Evolutionary conservation across 2,797 vertebrate species (phyloP).

Genomic region (Phylloscopus collybita): DNA sequence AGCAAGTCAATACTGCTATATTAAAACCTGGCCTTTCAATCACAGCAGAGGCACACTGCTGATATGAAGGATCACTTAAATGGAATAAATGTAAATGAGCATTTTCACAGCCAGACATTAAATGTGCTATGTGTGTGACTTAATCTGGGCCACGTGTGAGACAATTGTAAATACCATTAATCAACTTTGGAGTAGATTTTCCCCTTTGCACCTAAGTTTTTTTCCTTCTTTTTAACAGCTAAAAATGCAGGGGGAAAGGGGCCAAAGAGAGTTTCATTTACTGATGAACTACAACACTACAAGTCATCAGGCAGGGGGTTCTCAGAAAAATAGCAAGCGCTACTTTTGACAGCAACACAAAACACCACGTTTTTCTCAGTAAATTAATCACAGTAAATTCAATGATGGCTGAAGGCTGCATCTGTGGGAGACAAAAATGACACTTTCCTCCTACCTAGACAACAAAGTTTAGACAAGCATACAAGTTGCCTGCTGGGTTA

Average conservation of each 20-base stretch:
- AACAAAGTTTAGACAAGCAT: not conserved
- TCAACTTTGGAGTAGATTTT: not conserved
- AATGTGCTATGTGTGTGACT: not conserved
- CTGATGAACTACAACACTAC: not conserved
- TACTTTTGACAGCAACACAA: not conserved
- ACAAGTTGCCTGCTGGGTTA: not conserved
- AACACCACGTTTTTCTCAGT: not conserved
- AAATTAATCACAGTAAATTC: conserved; percentile 11
- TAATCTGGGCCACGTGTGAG: not conserved
- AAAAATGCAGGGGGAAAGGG: not conserved
- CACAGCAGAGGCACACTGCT: not conserved
- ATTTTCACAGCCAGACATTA: not conserved
- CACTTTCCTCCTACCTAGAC: not conserved
- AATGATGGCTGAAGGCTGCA: not conserved
- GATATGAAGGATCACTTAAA: not conserved
- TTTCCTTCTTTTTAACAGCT: not conserved
- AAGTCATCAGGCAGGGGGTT: not conserved
- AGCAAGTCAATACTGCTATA: not conserved
- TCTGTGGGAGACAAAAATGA: not conserved
- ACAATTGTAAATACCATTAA: conserved; percentile 6
- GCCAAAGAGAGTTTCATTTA: not conserved
- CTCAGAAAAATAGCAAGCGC: not conserved
- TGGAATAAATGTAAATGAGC: conserved; percentile 7
- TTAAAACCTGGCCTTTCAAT: not conserved
- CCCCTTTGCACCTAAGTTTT: not conserved